Base-by-base conservation (phyloP, 2,888 invertebrate genomes). In the Cephalotes varians region DNA sequence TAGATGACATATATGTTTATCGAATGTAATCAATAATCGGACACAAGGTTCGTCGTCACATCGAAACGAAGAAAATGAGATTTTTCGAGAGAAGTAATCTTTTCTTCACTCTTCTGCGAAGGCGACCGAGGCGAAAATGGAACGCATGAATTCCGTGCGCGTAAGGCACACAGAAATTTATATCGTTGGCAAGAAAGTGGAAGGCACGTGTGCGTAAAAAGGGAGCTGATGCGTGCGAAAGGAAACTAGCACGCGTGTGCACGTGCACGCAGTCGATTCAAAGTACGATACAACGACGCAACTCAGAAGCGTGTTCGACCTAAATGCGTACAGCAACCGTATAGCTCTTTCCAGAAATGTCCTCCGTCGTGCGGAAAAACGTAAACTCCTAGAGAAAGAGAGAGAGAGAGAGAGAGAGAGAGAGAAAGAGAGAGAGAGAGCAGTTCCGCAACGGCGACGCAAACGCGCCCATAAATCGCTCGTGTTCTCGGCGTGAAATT, bases 381-480 rank as follows among this genome's bases (percentile, higher is more conserved):
- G 31, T 72, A 83, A 80, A 51, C 54, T 31, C 56, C 10, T n/a
- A n/a, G n/a, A n/a, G n/a, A n/a, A n/a, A n/a, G n/a, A n/a, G n/a
- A n/a, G n/a, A n/a, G n/a, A n/a, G n/a, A n/a, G n/a, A n/a, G n/a
- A n/a, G n/a, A n/a, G n/a, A n/a, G n/a, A n/a, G n/a, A n/a, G n/a
- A n/a, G n/a, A n/a, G n/a, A n/a, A n/a, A n/a, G n/a, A n/a, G n/a
- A n/a, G n/a, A 37, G 28, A 47, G 28, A 47, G n/a, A 64, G 37
- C 60, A 51, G 65, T 65, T 80, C 44, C 82, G 81, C 64, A 64
- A 81, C 65, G 58, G 74, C 58, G 79, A 74, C 71, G 83, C 62
- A 81, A 83, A 64, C 64, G 71, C 47, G 60, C 12, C 67, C 86
- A 82, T 90, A 89, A 89, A 89, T 89, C 87, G 77, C 85, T 85